phyloP scores from a whole-genome alignment of 2,113 vertebrate species.

The Lamprologus callipterus region DNA sequence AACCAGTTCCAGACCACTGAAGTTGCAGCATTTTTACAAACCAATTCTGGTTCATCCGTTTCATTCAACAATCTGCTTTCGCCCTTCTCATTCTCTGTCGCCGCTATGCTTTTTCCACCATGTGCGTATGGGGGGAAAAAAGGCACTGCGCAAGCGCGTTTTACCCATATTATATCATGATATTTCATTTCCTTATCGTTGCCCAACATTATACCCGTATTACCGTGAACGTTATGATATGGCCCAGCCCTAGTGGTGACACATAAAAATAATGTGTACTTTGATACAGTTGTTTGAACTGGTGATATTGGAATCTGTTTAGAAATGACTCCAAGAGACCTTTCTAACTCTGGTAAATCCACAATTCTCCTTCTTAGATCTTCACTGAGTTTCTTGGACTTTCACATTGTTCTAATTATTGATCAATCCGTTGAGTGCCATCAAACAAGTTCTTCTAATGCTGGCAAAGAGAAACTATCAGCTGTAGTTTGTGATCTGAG shows the following conservation, averaged over 20 bases:
- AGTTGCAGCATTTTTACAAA: neutral
- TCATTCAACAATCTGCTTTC: neutral
- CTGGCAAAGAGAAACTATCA: neutral
- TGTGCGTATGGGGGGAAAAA: fast-evolving
- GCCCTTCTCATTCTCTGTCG: neutral
- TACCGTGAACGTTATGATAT: neutral
- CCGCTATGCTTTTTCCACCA: neutral
- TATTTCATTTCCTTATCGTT: neutral
- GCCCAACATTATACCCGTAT: neutral
- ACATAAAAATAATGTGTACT: neutral
- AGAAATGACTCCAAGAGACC: neutral
- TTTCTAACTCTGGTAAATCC: neutral
- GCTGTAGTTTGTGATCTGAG: neutral
- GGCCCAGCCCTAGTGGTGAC: neutral
- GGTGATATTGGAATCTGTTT: neutral
- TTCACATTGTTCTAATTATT: neutral
- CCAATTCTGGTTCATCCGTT: neutral
- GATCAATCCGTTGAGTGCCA: neutral
- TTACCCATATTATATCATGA: neutral
- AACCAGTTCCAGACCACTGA: neutral
- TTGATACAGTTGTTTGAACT: neutral
- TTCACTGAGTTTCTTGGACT: neutral
- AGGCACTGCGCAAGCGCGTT: fast-evolving
- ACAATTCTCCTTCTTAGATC: neutral
- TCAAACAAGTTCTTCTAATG: neutral